Evolutionary conservation across 2,113 vertebrate genomes (phyloP), one percentile per base, ranked within the genome.

Genomic region (Phyllostomus hastatus): DNA sequence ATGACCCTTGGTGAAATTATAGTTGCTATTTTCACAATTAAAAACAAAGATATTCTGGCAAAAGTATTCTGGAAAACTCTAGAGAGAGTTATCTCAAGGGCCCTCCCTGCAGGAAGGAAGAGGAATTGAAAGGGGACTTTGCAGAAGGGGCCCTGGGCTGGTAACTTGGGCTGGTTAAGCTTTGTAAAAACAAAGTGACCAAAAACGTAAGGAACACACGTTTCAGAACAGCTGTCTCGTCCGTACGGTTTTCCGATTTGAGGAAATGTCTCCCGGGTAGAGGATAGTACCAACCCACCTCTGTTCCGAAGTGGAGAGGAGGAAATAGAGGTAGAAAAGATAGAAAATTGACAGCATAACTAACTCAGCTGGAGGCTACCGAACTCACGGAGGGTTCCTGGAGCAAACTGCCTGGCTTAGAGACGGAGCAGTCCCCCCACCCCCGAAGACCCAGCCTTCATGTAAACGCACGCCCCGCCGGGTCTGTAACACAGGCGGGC

Each of bases 11-110:
- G 31, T 38, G 75, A 92, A 94, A 79, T 82, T n/a, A 22, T 16
- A 82, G 59, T 52, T 93, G 35, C 19, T 91, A 26, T 70, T 90
- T 86, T 92, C 69, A 80, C 20, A 61, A 75, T 67, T 84, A 5
- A 19, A 73, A 84, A 70, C 46, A 83, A 83, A 14, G 46, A 8
- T 15, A 19, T 59, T 88, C 69, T 81, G 72, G 22, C 86, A 88
- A 93, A 91, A n/a, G 31, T 64, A 64, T 64, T 52, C 19, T 48
- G 28, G 31, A 48, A 50, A 81, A 64, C n/a, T 91, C 38, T 26
- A 52, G 82, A 52, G 41, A 38, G 0, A 17, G 67, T 26, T 19
- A 8, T 66, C 46, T 61, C 3, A 0, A 43, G 75, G 31, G 3
- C 20, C 24, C 22, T 78, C 35, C n/a, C 28, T 22, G 28, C 4